Conservation (phyloP, 2,797 vertebrate species). For the Acropternis orthonyx region DNA sequence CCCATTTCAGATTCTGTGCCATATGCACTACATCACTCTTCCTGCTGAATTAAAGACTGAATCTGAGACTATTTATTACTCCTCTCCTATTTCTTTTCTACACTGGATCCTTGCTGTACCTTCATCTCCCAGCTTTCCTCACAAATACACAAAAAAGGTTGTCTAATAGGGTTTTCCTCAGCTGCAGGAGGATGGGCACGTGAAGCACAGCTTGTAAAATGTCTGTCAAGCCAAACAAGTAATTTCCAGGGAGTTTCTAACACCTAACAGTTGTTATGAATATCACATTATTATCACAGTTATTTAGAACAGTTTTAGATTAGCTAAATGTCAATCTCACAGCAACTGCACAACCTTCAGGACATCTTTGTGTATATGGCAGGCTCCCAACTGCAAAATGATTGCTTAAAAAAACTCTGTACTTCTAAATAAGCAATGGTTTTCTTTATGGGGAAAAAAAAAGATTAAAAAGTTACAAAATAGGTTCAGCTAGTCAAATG, state of each 20-base stretch:
- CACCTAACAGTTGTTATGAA: constrained; percentile 37
- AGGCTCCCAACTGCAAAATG: background rate
- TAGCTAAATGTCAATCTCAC: constrained; percentile 57
- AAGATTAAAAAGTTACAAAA: background rate
- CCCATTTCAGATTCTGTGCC: background rate
- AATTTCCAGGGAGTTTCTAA: constrained; percentile 39
- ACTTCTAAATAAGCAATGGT: background rate
- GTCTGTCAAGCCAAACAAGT: constrained; percentile 15
- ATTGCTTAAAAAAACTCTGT: background rate
- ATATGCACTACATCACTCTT: background rate
- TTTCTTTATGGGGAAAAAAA: background rate
- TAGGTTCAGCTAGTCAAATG: background rate
- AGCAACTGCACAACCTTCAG: constrained; percentile 36
- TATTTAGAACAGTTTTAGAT: constrained; percentile 53
- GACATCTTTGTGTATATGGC: constrained; percentile 4
- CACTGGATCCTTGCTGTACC: background rate
- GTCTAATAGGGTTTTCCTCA: background rate
- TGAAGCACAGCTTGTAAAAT: background rate
- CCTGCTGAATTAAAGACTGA: background rate
- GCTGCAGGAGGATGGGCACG: background rate
- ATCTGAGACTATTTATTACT: background rate
- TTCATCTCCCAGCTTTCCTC: background rate
- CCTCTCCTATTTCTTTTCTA: background rate
- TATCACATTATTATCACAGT: constrained; percentile 48
- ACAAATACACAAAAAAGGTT: background rate